Base-by-base conservation (phyloP, 1,140 invertebrate species). In the Magallana angulata region DNA sequence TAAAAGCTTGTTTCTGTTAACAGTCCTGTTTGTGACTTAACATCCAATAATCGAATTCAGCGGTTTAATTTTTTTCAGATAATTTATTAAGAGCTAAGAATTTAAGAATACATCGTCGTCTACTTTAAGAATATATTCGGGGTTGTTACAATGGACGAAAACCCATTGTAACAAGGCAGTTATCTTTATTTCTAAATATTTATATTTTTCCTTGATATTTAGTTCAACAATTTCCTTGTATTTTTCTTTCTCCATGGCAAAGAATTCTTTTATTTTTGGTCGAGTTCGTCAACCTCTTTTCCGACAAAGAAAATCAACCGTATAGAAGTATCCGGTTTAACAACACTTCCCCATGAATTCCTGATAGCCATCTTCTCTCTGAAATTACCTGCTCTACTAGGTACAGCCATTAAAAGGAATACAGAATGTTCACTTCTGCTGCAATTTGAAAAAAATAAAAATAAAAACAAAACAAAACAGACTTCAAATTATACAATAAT, bases 91-190 rank as follows among this genome's bases (percentile, higher is more conserved):
- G 24, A 18, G 18, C 7, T n/a, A 7, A 11, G 57, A 57, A 57
- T 82, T 82, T 57, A 82, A 7, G 14, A 82, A 82, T 1, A 82
- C 36, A 18, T 82, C 81, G 16, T 82, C 81, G 14, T 82, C 81
- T 58, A 57, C 48, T 58, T 82, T 82, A 9, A 82, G 14, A 16
- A 57, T 7, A 58, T 82, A 82, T 30, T 71, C 36, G 4, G 68
- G 24, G 24, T 30, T 18, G 4, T 71, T 71, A 71, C 68, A 71
- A 71, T 71, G 24, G 9, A 24, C 12, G 14, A 36, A 30, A 7
- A 71, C 9, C 68, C 68, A 71, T 24, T 71, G 11, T 9, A 71
- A 36, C 7, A 71, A 12, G 11, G 11, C 12, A 11, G 36, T 71
- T 8, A 30, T 30, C 24, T 71, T 71, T 1, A 9, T 30, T 8